Conservation (phyloP, 2,888 invertebrate genomes). For the Adela reaumurella region DNA sequence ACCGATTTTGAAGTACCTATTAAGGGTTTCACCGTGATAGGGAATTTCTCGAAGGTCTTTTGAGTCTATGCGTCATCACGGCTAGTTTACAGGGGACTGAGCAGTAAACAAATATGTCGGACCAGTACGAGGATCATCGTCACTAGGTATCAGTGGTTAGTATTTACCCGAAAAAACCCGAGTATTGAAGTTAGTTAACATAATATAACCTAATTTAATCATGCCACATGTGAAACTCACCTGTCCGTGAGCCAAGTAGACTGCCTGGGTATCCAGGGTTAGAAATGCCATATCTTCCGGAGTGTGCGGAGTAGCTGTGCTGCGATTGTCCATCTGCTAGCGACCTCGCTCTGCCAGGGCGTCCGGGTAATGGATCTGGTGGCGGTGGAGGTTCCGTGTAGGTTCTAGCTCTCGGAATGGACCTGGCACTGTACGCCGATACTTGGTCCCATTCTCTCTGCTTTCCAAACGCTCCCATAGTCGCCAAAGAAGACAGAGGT, state of each 20-base stretch:
- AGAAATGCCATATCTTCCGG: constrained; percentile 70
- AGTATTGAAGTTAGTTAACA: no score
- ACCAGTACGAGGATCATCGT: no score
- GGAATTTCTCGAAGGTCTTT: no score
- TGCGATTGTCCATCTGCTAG: constrained; percentile 88
- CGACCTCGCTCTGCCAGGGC: constrained; percentile 73
- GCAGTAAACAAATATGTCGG: no score
- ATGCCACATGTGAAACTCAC: no score
- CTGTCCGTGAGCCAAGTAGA: constrained; percentile 45
- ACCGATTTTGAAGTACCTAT: no score
- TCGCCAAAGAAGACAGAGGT: constrained; percentile 77
- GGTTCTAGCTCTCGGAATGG: constrained; percentile 83
- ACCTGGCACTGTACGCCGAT: constrained; percentile 87
- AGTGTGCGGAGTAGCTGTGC: constrained; percentile 77
- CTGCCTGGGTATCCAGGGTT: constrained; percentile 70
- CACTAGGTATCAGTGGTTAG: no score
- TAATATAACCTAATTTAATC: no score
- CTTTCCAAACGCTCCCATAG: constrained; percentile 79
- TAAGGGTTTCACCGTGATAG: no score
- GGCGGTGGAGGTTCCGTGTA: constrained; percentile 59
- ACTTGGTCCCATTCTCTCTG: constrained; percentile 73
- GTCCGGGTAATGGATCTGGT: constrained; percentile 73
- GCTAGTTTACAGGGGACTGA: no score
- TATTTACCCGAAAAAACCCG: no score
- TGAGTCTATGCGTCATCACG: no score